phyloP scores from a whole-genome alignment of 1,140 invertebrate species.

The Zaprionus africanus region DNA sequence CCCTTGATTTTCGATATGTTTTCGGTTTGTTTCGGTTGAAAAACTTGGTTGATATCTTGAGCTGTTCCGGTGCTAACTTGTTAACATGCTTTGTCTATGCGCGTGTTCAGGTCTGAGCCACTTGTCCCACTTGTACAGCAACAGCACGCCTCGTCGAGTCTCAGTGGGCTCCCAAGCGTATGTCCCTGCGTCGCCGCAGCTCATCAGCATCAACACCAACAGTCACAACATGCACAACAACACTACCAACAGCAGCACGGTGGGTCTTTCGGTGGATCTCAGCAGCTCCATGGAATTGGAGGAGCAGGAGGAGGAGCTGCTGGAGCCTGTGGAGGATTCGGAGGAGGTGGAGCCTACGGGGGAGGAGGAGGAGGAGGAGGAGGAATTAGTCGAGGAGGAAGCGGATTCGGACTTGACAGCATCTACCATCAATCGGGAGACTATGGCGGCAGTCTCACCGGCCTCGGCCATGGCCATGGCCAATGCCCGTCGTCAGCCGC shows the following conservation, averaged over 20 bases:
- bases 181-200: slow-evolving; percentile 84
- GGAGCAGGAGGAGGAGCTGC: slow-evolving; percentile 68
- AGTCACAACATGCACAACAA: slow-evolving; percentile 72
- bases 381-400: slow-evolving; percentile 84
- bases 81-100: slow-evolving; percentile 44
- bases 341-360: slow-evolving; percentile 73
- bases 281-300: slow-evolving; percentile 84
- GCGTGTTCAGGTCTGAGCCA: slow-evolving; percentile 81
- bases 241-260: slow-evolving; percentile 76
- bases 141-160: slow-evolving; percentile 84
- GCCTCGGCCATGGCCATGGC: slow-evolving; percentile 65
- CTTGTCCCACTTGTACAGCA: slow-evolving; percentile 84
- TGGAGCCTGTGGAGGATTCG: slow-evolving; percentile 70
- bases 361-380: slow-evolving; percentile 79
- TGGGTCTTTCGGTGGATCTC: slow-evolving; percentile 84
- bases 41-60: neutral
- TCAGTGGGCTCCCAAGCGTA: slow-evolving; percentile 84
- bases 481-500: slow-evolving; percentile 80
- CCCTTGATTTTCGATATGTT: slow-evolving; percentile 50
- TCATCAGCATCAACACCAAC: slow-evolving; percentile 78
- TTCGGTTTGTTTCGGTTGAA: slow-evolving; percentile 47
- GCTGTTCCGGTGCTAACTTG: slow-evolving; percentile 29
- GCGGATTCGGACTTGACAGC: slow-evolving; percentile 84
- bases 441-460: slow-evolving; percentile 75
- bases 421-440: slow-evolving; percentile 85